These are phyloP conservation scores for Lissonota sp. DNA, from an alignment of 2,888 invertebrate species.

Conservation along the genomic window DNA sequence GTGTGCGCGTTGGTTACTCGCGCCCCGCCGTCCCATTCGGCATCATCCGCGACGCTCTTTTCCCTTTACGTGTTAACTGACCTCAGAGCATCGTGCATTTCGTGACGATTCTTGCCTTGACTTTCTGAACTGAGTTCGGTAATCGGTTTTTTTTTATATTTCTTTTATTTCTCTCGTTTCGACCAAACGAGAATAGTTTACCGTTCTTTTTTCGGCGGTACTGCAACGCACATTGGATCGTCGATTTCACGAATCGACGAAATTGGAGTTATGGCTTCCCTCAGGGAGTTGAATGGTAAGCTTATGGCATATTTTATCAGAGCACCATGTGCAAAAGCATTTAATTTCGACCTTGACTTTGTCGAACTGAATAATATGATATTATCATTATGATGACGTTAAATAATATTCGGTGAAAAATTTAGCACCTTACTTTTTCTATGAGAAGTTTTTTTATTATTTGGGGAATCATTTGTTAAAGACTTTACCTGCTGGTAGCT, in stretches of 20 bases:
- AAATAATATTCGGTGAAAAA: too few species aligned
- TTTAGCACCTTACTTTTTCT: too few species aligned
- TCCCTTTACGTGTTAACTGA: constrained; percentile 44
- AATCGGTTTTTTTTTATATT: neutral
- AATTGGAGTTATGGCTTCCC: constrained; percentile 45
- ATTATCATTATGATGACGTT: neutral
- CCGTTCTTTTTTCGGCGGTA: neutral
- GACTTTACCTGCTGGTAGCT: too few species aligned
- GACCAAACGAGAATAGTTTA: neutral
- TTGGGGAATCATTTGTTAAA: neutral
- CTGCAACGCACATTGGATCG: neutral
- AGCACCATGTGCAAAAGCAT: neutral
- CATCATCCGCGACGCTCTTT: constrained; percentile 28
- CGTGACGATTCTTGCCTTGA: constrained; percentile 33
- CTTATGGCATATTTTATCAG: neutral
- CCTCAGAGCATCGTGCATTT: constrained; percentile 47
- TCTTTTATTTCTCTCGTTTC: neutral
- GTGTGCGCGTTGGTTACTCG: constrained; percentile 15
- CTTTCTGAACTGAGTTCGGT: too few species aligned
- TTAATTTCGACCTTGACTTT: neutral
- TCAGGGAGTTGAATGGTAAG: constrained; percentile 60
- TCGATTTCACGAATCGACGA: neutral
- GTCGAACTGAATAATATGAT: neutral
- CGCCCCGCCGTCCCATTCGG: constrained; percentile 29
- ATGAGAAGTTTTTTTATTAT: neutral